Percentiles rank a stretch among this genome's conserved stretches.
Conservation (phyloP, 1,140 invertebrate species). For the Solenopsis fugax region DNA sequence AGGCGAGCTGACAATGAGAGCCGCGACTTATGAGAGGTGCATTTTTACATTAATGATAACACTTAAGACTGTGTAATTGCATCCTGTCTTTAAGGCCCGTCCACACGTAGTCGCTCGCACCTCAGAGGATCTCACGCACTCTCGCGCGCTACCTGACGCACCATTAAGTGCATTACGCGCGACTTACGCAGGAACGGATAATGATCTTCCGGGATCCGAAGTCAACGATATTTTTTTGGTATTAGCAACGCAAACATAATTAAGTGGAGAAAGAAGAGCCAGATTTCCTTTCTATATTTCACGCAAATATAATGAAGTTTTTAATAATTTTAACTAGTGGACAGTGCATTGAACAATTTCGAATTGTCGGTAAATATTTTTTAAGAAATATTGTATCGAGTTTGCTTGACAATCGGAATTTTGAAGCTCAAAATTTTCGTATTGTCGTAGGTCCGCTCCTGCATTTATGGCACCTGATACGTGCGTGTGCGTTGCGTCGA, state of each 20-base stretch:
- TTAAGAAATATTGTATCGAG: not conserved
- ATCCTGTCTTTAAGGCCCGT: conserved; percentile 79
- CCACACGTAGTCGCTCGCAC: conserved; percentile 55
- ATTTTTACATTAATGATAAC: conserved; percentile 83
- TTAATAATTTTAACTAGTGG: not conserved
- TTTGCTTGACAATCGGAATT: not conserved
- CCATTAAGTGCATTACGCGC: conserved; percentile 66
- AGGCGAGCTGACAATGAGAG: conserved; percentile 75
- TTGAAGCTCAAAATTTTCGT: not conserved
- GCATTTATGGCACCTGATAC: not conserved
- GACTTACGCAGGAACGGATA: conserved; percentile 42
- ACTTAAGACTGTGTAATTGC: conserved; percentile 83
- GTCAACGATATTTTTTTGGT: not conserved
- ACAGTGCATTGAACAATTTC: not conserved
- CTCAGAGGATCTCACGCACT: conserved; percentile 58
- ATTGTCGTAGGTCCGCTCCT: not conserved
- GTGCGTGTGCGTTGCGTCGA: not conserved
- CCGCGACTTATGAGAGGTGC: conserved; percentile 78
- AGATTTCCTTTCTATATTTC: not conserved
- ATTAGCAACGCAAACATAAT: not conserved
- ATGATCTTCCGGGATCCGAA: not conserved
- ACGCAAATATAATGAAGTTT: not conserved
- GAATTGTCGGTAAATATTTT: not conserved
- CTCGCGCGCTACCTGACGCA: conserved; percentile 40
- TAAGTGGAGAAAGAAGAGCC: not conserved